Evolutionary conservation across 2,888 invertebrate genomes (phyloP).

Genomic region (Ophion ventricosus): DNA sequence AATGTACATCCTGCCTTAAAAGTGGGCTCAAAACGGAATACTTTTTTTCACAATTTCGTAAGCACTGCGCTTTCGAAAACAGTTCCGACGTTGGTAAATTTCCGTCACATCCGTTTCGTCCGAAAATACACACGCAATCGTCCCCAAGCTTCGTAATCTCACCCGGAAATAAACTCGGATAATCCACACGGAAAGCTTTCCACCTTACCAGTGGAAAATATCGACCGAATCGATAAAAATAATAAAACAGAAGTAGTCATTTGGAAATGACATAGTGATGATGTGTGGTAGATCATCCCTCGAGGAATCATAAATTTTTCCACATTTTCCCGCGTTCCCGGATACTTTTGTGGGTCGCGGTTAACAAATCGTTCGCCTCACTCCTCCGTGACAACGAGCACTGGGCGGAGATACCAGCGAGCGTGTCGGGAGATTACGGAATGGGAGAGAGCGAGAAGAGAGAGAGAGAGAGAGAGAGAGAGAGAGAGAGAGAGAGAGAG

Average conservation of each 20-base stretch:
- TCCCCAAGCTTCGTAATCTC: not conserved
- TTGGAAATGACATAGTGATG: not conserved
- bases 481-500: too few species aligned
- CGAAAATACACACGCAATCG: slow-evolving; percentile 6
- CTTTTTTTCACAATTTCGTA: not conserved
- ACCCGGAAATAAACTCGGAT: not conserved
- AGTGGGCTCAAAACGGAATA: not conserved
- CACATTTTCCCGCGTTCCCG: slow-evolving; percentile 7
- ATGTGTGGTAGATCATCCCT: slow-evolving; percentile 7
- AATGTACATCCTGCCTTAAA: too few species aligned
- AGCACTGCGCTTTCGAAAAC: not conserved
- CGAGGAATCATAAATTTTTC: slow-evolving; percentile 28
- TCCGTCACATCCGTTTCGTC: not conserved
- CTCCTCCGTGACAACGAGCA: slow-evolving; percentile 36
- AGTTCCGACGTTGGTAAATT: not conserved
- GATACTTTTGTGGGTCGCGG: slow-evolving; percentile 45
- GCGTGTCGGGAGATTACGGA: slow-evolving; percentile 20
- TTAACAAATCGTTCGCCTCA: slow-evolving; percentile 57
- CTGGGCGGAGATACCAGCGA: slow-evolving; percentile 12
- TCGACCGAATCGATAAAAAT: not conserved
- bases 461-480: not conserved
- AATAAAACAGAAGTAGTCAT: not conserved
- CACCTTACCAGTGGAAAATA: not conserved
- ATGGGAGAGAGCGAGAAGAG: not conserved
- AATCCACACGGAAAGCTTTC: not conserved